Percentiles rank a stretch among this genome's conserved stretches.
Conservation (phyloP, 2,888 invertebrate species). For the Mycogona germanica region DNA sequence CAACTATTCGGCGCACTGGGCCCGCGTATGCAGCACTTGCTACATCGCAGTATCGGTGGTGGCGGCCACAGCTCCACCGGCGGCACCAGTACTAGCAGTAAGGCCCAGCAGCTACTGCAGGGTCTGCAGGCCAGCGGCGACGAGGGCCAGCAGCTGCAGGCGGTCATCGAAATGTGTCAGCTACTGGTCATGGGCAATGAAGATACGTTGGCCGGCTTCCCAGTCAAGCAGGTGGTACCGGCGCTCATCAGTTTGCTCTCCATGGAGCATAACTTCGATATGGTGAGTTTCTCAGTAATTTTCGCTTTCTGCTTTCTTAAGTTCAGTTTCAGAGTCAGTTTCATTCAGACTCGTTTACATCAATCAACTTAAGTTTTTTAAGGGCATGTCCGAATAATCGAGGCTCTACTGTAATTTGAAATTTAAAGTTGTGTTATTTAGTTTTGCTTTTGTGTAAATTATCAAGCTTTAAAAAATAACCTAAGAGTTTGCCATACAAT, state of each 20-base stretch:
- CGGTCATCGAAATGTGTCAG: slow-evolving; percentile 97
- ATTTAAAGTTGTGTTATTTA: too few species aligned
- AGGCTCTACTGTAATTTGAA: too few species aligned
- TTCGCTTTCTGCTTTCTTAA: too few species aligned
- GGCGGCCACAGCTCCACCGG: slow-evolving; percentile 5
- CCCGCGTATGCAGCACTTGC: slow-evolving; percentile 88
- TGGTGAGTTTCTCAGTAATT: too few species aligned
- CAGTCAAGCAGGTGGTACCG: slow-evolving; percentile 94
- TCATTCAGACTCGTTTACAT: too few species aligned
- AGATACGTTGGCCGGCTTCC: slow-evolving; percentile 95
- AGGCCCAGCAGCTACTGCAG: slow-evolving; percentile 83
- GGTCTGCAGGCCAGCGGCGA: slow-evolving; percentile 88
- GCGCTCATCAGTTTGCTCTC: slow-evolving; percentile 82
- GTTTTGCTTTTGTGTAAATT: too few species aligned
- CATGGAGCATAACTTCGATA: slow-evolving; percentile 98
- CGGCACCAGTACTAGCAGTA: slow-evolving; percentile 40
- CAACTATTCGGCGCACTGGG: slow-evolving; percentile 92
- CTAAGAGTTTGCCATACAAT: too few species aligned
- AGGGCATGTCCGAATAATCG: too few species aligned
- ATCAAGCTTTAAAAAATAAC: too few species aligned
- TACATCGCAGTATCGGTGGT: slow-evolving; percentile 88
- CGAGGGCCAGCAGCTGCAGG: slow-evolving; percentile 90
- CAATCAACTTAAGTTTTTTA: too few species aligned
- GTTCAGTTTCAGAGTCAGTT: too few species aligned
- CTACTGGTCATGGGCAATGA: slow-evolving; percentile 98